These are phyloP conservation scores for Alethe diademata DNA, from an alignment of 2,113 vertebrate species.

Conservation along the genomic window DNA sequence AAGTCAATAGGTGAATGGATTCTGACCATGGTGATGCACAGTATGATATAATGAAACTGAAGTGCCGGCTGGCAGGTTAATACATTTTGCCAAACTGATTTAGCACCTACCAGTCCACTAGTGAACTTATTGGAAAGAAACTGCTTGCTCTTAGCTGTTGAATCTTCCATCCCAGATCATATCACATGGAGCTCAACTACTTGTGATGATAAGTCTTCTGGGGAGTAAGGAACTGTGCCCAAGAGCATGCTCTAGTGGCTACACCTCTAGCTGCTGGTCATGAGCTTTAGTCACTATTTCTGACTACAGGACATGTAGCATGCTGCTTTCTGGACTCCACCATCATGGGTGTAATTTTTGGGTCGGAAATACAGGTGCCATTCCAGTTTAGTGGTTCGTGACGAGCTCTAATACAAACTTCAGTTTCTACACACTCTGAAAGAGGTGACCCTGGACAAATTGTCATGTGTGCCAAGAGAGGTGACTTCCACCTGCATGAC, in stretches of 20 bases:
- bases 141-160: background rate
- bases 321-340: background rate
- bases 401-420: background rate
- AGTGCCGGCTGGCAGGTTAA: background rate
- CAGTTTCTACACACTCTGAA: background rate
- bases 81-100: background rate
- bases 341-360: background rate
- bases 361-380: background rate
- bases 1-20: background rate
- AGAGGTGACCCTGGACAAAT: background rate
- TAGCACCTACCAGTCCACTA: background rate
- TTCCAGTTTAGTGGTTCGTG: background rate
- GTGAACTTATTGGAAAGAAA: background rate
- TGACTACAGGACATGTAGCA: background rate
- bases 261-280: background rate
- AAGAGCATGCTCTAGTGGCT: background rate
- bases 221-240: background rate
- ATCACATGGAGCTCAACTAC: background rate
- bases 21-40: background rate
- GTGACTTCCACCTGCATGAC: background rate
- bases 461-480: background rate
- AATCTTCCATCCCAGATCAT: background rate
- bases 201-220: background rate
- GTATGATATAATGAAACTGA: background rate
- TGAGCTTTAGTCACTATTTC: background rate